Base-by-base conservation (phyloP, 1,140 invertebrate genomes). In the Coboldia fuscipes region DNA sequence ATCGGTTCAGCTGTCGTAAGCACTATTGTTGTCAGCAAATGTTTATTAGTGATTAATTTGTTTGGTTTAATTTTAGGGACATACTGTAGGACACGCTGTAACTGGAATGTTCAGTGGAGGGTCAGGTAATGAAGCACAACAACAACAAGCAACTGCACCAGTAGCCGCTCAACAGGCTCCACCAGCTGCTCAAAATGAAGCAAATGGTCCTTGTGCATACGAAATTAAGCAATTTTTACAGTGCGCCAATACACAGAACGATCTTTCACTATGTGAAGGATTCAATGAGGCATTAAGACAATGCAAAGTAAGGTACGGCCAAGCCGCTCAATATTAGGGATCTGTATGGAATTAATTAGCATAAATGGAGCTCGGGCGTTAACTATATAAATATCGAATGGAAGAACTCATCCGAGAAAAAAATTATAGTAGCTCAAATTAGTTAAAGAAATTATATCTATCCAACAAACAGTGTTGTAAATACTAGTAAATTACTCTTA, bases 231-330 rank as follows among this genome's bases (percentile, higher is more conserved):
- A 89, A 50, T 90, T 90, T 58, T 56, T 92, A 13, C 70, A 86
- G 41, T 90, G 85, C 50, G 82, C 84, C 30, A 70, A 84, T 46
- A 72, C 72, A 28, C 82, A 89, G 47, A 64, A 67, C 20, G 86
- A 92, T 54, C 52, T 93, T 6, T 66, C 70, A 3, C 64, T 93
- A 2, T 93, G 88, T 49, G 75, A 88, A 45, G 86, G 85, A 29
- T 93, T 93, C 56, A 92, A 90, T 53, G 83, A 92, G 57, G 85
- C 82, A 35, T 62, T 93, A 38, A 74, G 83, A 43, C 82, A 90
- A 52, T 93, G 88, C 75, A 83, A 83, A 63, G 41, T 64, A 37
- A 43, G 44, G 33, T 37, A 53, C 41, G 46, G 50, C 33, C n/a
- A n/a, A n/a, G n/a, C n/a, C n/a, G n/a, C n/a, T n/a, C n/a, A n/a